These are phyloP conservation scores for Syngnathoides biaculeatus DNA, from an alignment of 2,113 vertebrate genomes.

Conservation along the genomic window DNA sequence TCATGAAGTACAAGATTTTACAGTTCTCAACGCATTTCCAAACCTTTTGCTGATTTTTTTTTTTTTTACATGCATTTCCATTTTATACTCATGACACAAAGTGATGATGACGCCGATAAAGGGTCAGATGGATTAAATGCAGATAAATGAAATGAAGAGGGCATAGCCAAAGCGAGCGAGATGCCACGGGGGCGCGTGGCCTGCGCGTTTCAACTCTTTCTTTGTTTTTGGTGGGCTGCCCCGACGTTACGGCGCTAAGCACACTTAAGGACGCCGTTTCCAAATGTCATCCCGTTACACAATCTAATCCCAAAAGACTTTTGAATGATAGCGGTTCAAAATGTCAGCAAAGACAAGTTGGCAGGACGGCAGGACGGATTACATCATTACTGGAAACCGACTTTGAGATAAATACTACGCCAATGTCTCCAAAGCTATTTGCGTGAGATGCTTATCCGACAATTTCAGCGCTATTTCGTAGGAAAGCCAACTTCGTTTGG, in stretches of 20 bases:
- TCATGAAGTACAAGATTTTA: no score
- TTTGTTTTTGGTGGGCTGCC: constrained; percentile 14
- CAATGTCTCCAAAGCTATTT: background rate
- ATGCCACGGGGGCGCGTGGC: constrained; percentile 6
- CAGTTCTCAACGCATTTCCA: no score
- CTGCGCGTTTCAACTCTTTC: no score
- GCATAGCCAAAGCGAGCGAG: background rate
- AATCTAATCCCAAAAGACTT: constrained; percentile 55
- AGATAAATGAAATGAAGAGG: no score
- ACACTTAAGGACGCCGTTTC: constrained; percentile 42
- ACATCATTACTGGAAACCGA: constrained; percentile 4
- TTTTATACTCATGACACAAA: no score
- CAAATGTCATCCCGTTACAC: constrained; percentile 57
- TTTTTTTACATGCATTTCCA: no score
- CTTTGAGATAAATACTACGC: background rate
- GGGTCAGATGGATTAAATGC: no score
- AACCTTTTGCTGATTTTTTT: no score
- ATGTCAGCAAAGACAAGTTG: constrained; percentile 27
- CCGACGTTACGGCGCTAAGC: constrained; percentile 13
- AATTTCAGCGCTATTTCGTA: background rate
- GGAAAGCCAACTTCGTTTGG: background rate
- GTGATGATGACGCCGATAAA: no score
- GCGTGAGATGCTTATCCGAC: background rate
- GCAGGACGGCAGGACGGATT: constrained; percentile 21
- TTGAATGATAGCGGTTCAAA: constrained; percentile 36